Percentiles rank a stretch among this genome's conserved stretches.
Conservation (phyloP, 2,888 invertebrate genomes). For the Troides helena region DNA sequence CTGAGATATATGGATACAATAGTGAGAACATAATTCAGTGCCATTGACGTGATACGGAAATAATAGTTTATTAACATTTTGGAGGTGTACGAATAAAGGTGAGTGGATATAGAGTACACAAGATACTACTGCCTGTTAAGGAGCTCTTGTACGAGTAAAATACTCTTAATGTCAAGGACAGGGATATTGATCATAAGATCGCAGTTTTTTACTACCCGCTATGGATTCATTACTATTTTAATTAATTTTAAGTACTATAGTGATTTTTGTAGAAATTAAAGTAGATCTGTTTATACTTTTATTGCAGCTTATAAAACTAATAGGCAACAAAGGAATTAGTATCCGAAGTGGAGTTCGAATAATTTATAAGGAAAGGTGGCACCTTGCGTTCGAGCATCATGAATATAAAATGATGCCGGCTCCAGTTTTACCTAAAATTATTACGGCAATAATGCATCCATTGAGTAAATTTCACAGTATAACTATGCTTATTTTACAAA, state of each 20-base stretch:
- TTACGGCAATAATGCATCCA: slow-evolving; percentile 32
- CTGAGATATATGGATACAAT: slow-evolving; percentile 45
- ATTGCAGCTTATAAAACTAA: slow-evolving; percentile 47
- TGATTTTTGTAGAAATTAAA: background rate
- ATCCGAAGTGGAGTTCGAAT: slow-evolving; percentile 55
- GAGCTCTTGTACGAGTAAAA: slow-evolving; percentile 43
- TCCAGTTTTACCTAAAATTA: slow-evolving; percentile 32
- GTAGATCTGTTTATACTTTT: slow-evolving; percentile 30
- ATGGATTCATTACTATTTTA: background rate
- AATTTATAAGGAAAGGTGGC: slow-evolving; percentile 67
- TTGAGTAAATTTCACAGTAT: slow-evolving; percentile 20
- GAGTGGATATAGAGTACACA: slow-evolving; percentile 57
- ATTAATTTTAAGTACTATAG: background rate
- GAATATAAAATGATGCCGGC: slow-evolving; percentile 40
- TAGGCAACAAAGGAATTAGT: slow-evolving; percentile 56
- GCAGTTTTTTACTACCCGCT: slow-evolving; percentile 22
- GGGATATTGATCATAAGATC: slow-evolving; percentile 65
- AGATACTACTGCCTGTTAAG: slow-evolving; percentile 50
- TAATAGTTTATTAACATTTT: slow-evolving; percentile 30
- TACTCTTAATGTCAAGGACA: slow-evolving; percentile 73
- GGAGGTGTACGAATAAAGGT: slow-evolving; percentile 50
- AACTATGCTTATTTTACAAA: background rate
- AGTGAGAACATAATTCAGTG: slow-evolving; percentile 46
- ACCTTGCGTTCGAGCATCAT: slow-evolving; percentile 49
- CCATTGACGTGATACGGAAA: slow-evolving; percentile 39